phyloP scores from a whole-genome alignment of 1,140 invertebrate species.

The Apocrypta bakeri region DNA sequence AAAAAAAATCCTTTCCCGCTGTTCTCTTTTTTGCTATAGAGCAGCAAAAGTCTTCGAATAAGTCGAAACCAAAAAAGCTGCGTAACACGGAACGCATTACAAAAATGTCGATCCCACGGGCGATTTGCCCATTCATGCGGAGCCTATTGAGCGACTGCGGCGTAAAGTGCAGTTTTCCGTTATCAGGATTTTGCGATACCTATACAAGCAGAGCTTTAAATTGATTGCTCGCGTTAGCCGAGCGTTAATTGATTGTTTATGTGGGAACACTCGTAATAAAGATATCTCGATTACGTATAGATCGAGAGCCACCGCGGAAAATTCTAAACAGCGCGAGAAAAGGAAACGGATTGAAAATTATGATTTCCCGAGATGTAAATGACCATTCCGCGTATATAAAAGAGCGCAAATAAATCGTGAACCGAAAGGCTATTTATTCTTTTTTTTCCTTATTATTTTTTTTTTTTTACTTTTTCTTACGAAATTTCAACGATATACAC shows the following conservation, averaged over 20 bases:
- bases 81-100: background rate
- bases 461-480: no score
- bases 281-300: background rate
- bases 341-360: no score
- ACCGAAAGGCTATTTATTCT: no score
- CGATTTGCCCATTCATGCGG: background rate
- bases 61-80: background rate
- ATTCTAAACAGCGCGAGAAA: no score
- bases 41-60: background rate
- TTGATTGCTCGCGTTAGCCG: background rate
- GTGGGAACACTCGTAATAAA: background rate
- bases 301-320: background rate
- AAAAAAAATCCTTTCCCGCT: background rate
- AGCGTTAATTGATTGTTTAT: background rate
- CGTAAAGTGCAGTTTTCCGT: background rate
- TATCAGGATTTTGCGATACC: background rate
- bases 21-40: background rate
- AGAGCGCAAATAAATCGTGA: no score
- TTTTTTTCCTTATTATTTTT: no score
- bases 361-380: no score
- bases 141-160: background rate
- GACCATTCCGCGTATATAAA: no score
- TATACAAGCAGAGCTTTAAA: background rate
- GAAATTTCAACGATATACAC: no score
- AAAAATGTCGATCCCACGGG: slow-evolving; percentile 6